Percentiles rank a stretch among this genome's conserved stretches.
Conservation (phyloP, 30 jellyfish, hydroid and myxozoan species). For the Mastigias papua region DNA sequence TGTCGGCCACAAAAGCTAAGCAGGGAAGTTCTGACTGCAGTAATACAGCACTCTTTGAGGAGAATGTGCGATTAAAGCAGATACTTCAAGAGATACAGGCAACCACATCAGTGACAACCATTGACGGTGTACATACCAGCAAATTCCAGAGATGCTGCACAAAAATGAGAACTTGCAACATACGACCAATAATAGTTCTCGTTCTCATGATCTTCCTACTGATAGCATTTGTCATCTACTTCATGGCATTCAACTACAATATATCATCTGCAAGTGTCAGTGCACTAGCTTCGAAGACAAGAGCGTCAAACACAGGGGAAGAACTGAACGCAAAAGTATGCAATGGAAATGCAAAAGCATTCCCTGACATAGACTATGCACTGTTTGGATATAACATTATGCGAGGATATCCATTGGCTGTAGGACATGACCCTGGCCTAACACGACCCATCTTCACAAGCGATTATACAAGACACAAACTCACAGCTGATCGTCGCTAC, state of each 20-base stretch:
- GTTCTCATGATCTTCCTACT: neutral
- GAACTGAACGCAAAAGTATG: neutral
- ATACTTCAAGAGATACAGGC: neutral
- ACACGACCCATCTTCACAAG: conserved; percentile 65
- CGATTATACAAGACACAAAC: conserved; percentile 43
- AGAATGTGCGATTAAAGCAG: conserved; percentile 16
- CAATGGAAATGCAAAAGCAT: conserved; percentile 17
- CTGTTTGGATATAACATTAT: conserved; percentile 73
- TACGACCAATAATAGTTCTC: conserved; percentile 10
- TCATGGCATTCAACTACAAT: conserved; percentile 5
- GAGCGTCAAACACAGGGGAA: neutral
- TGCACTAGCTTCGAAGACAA: neutral
- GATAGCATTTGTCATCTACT: conserved; percentile 6
- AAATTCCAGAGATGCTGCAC: neutral
- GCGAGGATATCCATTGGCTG: conserved; percentile 65
- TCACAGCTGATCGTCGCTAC: conserved; percentile 75
- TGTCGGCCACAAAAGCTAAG: neutral
- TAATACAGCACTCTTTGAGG: conserved; percentile 13
- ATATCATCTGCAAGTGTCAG: conserved; percentile 5
- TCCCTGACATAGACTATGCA: conserved; percentile 82
- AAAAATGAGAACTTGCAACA: neutral
- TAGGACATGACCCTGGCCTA: conserved; percentile 84
- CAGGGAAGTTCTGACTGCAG: neutral
- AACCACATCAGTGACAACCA: conserved; percentile 4
- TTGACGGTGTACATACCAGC: conserved; percentile 8